Conservation (phyloP, 2,113 vertebrate genomes). For the Psilopsiagon aurifrons region DNA sequence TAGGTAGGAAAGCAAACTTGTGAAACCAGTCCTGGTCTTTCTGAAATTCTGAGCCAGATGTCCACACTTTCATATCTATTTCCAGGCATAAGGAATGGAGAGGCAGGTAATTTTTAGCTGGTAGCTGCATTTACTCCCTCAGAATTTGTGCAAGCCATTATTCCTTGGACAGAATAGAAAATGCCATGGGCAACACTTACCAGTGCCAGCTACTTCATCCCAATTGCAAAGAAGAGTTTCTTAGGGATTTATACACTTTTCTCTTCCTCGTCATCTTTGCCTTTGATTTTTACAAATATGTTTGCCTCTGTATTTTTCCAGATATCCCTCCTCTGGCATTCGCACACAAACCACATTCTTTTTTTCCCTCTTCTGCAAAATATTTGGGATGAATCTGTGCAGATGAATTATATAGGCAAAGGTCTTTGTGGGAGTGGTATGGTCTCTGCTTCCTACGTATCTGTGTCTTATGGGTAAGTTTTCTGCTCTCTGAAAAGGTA, state of each 20-base stretch:
- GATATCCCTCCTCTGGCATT: not conserved
- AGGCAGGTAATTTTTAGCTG: not conserved
- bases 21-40: not conserved
- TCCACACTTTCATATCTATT: not conserved
- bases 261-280: not conserved
- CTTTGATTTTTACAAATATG: not conserved
- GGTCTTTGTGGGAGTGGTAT: fast-evolving
- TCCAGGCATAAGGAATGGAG: not conserved
- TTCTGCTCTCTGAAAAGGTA: not conserved
- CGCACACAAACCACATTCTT: not conserved
- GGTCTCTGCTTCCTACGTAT: not conserved
- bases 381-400: not conserved
- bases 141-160: not conserved
- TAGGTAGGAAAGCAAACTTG: not conserved
- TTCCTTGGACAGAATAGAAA: not conserved
- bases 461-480: not conserved
- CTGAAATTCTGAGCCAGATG: not conserved
- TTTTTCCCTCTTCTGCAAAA: not conserved
- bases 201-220: not conserved
- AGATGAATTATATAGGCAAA: not conserved
- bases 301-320: not conserved
- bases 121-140: not conserved
- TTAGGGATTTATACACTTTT: not conserved
- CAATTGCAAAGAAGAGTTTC: not conserved
- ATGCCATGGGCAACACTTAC: not conserved